Conservation (phyloP, 2,888 invertebrate genomes). For the Entomobrya multifasciata region DNA sequence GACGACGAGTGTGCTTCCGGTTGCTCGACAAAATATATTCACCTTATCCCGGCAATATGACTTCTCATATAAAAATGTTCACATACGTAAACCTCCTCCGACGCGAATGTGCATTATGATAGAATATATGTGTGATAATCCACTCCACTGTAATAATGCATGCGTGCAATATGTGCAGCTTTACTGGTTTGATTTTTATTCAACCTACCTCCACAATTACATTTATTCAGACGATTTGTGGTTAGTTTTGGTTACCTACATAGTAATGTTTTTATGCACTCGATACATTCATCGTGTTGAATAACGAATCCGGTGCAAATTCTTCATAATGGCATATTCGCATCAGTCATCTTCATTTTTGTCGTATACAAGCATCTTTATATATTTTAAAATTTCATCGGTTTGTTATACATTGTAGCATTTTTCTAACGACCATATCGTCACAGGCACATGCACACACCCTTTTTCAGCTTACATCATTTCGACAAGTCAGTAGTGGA, state of each 20-base stretch:
- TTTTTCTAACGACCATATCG: slow-evolving; percentile 55
- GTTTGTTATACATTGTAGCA: slow-evolving; percentile 25
- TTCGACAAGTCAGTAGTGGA: background rate
- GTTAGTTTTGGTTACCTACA: slow-evolving; percentile 18
- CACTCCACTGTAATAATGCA: background rate
- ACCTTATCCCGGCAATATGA: background rate
- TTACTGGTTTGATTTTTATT: too few relatives aligned
- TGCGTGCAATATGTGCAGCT: slow-evolving; percentile 30
- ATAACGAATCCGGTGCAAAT: too few relatives aligned
- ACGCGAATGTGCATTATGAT: background rate
- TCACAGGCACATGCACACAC: slow-evolving; percentile 56
- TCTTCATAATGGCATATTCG: background rate
- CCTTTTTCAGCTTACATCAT: slow-evolving; percentile 16
- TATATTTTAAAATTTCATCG: background rate
- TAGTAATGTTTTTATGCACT: background rate
- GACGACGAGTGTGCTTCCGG: slow-evolving; percentile 63
- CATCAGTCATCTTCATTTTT: slow-evolving; percentile 9
- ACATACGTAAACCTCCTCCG: background rate
- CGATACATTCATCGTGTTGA: too few relatives aligned
- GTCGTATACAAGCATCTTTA: background rate
- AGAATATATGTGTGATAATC: background rate
- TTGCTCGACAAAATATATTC: slow-evolving; percentile 38
- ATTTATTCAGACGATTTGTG: slow-evolving; percentile 6
- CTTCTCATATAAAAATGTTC: background rate
- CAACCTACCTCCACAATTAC: background rate